Percentiles rank a stretch among this genome's conserved stretches.
phyloP scores from a whole-genome alignment of 2,888 invertebrate genomes.

The Zele albiditarsus region DNA sequence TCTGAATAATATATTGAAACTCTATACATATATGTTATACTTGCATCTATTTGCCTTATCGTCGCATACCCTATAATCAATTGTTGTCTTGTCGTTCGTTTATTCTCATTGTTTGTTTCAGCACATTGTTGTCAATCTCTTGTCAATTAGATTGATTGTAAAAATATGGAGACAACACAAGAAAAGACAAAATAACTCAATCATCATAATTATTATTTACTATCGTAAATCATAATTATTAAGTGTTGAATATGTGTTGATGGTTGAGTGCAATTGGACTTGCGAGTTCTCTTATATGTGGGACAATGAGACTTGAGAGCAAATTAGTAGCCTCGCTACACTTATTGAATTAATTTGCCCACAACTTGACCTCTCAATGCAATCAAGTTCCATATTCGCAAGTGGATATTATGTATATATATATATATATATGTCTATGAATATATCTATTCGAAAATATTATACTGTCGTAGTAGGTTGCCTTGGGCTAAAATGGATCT shows the following conservation, averaged over 20 bases:
- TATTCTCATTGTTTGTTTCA: neutral
- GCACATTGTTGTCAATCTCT: neutral
- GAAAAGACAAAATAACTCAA: neutral
- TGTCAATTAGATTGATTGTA: neutral
- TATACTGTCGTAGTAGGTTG: neutral
- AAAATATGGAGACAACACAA: neutral
- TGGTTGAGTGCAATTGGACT: neutral
- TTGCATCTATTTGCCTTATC: neutral
- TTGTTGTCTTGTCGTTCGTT: neutral
- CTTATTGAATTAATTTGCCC: constrained; percentile 6
- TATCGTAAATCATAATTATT: neutral
- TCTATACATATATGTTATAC: neutral
- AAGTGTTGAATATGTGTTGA: neutral
- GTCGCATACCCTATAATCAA: neutral
- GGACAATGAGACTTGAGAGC: neutral
- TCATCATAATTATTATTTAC: neutral
- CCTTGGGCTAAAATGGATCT: constrained; percentile 10
- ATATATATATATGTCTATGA: neutral
- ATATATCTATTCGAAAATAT: neutral
- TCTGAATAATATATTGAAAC: neutral
- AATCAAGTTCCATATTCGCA: neutral
- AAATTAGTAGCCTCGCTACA: neutral
- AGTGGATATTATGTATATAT: neutral
- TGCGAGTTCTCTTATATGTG: neutral
- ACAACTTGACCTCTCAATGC: constrained; percentile 4